Evolutionary conservation across 2,888 invertebrate genomes (phyloP), one percentile per base, ranked within the genome.

Genomic region (Caenorhabditis panamensis): DNA sequence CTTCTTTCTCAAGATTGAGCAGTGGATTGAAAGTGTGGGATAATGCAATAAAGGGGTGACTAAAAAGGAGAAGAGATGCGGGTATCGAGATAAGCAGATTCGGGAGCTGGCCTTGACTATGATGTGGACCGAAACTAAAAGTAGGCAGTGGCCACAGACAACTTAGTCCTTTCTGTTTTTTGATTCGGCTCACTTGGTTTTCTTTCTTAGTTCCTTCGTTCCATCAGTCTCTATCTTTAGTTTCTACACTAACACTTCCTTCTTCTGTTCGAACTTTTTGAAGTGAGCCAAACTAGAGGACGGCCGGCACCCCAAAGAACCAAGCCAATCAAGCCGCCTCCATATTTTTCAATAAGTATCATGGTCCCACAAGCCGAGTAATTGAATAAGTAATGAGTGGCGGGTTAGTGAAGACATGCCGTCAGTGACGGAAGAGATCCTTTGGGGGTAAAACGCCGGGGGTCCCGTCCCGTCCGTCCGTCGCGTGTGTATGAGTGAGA

Each of bases 331-430:
- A 63, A 24, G 63, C 63, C 47, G 36, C 24, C 36, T 13, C 67
- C 51, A 54, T 72, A 72, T 78, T 78, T 69, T 73, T 73, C 73
- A 79, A 79, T 73, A 61, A 69, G 69, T 80, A 69, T 75, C 68
- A 73, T 73, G 68, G 49, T 37, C 56, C 68, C 26, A 58, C 22
- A 6, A 31, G 28, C 58, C 64, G 49, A 80, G 80, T 80, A 80
- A 80, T 80, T 80, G 80, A 80, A 80, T 80, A 80, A 80, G 80
- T 80, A 80, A 80, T 80, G 75, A 75, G 75, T 58, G 58, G 56
- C 68, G 68, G 62, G 67, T 54, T 56, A 61, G 22, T 41, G 69
- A 64, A 41, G 68, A 63, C 73, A 58, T 20, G 62, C 36, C 59
- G 69, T 26, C 68, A 44, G 47, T 36, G 75, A 47, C 54, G 59